Evolutionary conservation across 2,113 vertebrate species (phyloP), one percentile per base, ranked within the genome.

Genomic region (Ondatra zibethicus): DNA sequence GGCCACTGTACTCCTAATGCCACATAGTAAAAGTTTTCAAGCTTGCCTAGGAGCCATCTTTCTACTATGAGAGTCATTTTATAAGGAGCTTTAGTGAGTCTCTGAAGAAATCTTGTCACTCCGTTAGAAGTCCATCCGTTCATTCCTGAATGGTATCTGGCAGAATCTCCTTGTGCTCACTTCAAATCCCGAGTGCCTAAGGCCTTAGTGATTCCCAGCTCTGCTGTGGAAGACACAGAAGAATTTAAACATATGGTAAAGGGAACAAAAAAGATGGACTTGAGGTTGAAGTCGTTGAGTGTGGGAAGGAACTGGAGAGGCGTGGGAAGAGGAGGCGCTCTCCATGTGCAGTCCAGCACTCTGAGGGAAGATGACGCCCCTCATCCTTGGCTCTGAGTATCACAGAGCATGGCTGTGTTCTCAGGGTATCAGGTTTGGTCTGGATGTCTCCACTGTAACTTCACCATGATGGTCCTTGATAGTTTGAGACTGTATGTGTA

Each of bases 81-180:
- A 39, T 61, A 91, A 76, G 73, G 66, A 93, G 91, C 58, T 88
- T 95, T 70, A 55, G 42, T 91, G 76, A 94, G 11, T 94, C 45
- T 80, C 58, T 85, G 39, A 95, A 95, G 75, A 58, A 88, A 93
- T 6, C 23, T 39, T 45, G 45, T 91, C 5, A 42, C 50, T 4
- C 33, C 1, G 55, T 1, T 82, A 21, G 19, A 94, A 88, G 92
- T 75, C 39, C 58, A 93, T 42, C 70, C 16, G 72, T 91, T 61
- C 5, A 39, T 92, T 94, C 33, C 45, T 61, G 88, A 85, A 19
- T 66, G 63, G 50, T 80, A 76, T 65, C 33, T 76, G 76, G 21
- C 8, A 90, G 84, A 61, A 10, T 88, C 42, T 97, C 63, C 52
- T 27, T 94, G 85, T 7, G 7, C 31, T 84, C 72, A 88, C 84